A percentile compares a stretch with the other conserved stretches of the same genome.
Conservation (phyloP, 30 jellyfish, hydroid and myxozoan species). For the Hydra vulgaris region DNA sequence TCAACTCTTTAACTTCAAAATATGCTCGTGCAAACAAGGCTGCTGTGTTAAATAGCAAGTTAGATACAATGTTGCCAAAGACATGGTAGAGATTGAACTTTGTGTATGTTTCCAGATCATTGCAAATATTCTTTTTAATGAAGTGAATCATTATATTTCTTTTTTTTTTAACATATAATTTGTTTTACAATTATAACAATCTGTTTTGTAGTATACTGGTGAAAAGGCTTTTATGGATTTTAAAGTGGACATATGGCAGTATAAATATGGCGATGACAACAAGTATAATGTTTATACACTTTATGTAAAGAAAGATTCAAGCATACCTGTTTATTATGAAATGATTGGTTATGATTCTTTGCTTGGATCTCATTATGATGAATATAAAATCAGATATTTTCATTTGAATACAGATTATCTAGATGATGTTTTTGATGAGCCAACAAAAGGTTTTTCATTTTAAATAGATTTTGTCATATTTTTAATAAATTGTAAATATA, state of each 20-base stretch:
- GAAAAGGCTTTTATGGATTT: background rate
- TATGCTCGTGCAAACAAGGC: too few species aligned
- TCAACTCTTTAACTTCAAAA: too few species aligned
- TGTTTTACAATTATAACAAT: background rate
- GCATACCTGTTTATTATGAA: constrained; percentile 27
- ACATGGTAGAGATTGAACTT: too few species aligned
- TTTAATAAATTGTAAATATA: background rate
- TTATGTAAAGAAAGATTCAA: constrained; percentile 6
- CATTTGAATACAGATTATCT: background rate
- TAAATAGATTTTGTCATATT: background rate
- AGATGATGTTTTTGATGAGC: constrained; percentile 29
- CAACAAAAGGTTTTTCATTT: constrained; percentile 19
- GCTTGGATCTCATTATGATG: constrained; percentile 42
- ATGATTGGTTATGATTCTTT: constrained; percentile 38
- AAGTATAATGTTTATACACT: constrained; percentile 21
- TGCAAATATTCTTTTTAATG: too few species aligned
- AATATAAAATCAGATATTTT: constrained; percentile 17
- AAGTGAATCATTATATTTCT: background rate
- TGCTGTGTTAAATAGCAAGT: too few species aligned
- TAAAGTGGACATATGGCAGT: constrained; percentile 44
- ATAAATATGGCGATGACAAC: constrained; percentile 17
- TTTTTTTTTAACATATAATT: too few species aligned
- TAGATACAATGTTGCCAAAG: too few species aligned
- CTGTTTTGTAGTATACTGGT: constrained; percentile 16
- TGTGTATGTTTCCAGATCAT: too few species aligned